Conservation (phyloP, 2,888 invertebrate genomes). For the Hyles lineata region DNA sequence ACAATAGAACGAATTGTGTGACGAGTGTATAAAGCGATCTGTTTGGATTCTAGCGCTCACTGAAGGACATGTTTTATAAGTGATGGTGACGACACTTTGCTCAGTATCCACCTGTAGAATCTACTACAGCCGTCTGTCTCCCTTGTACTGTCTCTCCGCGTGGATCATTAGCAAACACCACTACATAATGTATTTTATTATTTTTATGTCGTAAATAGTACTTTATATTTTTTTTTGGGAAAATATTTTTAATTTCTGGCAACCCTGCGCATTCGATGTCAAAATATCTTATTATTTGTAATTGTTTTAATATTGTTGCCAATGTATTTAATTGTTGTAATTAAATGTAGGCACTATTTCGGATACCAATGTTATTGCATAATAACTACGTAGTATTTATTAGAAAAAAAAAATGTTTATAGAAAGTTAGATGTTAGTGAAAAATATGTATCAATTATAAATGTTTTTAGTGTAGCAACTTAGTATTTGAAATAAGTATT, state of each 20-base stretch:
- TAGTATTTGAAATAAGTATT: too few species aligned
- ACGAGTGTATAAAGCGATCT: conserved; percentile 42
- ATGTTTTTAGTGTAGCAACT: too few species aligned
- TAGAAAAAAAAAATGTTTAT: too few species aligned
- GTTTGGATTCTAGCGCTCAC: conserved; percentile 82
- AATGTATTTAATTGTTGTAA: too few species aligned
- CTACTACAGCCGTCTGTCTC: conserved; percentile 56
- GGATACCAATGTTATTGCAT: too few species aligned
- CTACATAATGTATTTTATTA: neutral
- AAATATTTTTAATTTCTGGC: neutral
- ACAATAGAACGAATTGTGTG: conserved; percentile 15
- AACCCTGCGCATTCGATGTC: too few species aligned
- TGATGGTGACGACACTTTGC: conserved; percentile 76
- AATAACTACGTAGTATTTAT: too few species aligned
- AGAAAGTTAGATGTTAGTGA: too few species aligned
- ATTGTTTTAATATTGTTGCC: too few species aligned
- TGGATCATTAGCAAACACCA: conserved; percentile 59
- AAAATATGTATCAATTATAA: neutral
- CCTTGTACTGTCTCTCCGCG: conserved; percentile 60
- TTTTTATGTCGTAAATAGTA: neutral
- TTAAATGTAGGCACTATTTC: too few species aligned
- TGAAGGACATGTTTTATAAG: conserved; percentile 76
- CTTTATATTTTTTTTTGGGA: neutral
- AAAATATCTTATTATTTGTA: too few species aligned
- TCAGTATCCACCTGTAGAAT: conserved; percentile 72